Percentiles rank a stretch among this genome's conserved stretches.
Conservation (phyloP, 2,888 invertebrate genomes). For the Aphidius colemani region DNA sequence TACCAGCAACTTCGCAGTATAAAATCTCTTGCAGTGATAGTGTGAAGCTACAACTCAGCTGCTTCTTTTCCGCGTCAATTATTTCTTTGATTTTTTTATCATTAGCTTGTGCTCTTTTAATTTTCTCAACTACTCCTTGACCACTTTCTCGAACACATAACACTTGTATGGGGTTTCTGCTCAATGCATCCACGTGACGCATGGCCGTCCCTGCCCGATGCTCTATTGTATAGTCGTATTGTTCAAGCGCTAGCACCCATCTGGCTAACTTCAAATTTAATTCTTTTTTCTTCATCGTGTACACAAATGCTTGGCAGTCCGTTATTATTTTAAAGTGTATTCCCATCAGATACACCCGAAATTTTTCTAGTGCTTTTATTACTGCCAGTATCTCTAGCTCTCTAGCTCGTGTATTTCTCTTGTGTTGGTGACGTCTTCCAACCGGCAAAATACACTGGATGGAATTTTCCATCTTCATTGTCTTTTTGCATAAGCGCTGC, state of each 20-base stretch:
- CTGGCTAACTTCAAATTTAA: slow-evolving; percentile 10
- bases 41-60: background rate
- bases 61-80: background rate
- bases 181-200: slow-evolving; percentile 28
- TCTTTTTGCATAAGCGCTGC: slow-evolving; percentile 24
- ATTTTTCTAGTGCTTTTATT: slow-evolving; percentile 9
- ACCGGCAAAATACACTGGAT: slow-evolving; percentile 21
- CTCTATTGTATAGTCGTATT: slow-evolving; percentile 22
- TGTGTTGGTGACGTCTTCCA: slow-evolving; percentile 15
- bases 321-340: slow-evolving; percentile 21
- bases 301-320: slow-evolving; percentile 18
- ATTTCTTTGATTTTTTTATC: background rate
- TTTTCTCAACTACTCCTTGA: slow-evolving; percentile 5
- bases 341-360: slow-evolving; percentile 17
- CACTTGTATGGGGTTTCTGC: slow-evolving; percentile 17
- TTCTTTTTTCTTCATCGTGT: slow-evolving; percentile 22
- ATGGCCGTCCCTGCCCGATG: slow-evolving; percentile 17
- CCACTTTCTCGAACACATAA: slow-evolving; percentile 16
- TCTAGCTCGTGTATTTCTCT: slow-evolving; percentile 20
- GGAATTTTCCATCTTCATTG: slow-evolving; percentile 3
- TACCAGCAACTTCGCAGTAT: slow-evolving; percentile 23
- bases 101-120: slow-evolving; percentile 21
- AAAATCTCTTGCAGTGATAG: slow-evolving; percentile 9
- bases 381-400: background rate
- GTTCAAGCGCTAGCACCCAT: slow-evolving; percentile 19